Evolutionary conservation across 2,113 vertebrate genomes (phyloP).

Genomic region (Phrynosoma platyrhinos): DNA sequence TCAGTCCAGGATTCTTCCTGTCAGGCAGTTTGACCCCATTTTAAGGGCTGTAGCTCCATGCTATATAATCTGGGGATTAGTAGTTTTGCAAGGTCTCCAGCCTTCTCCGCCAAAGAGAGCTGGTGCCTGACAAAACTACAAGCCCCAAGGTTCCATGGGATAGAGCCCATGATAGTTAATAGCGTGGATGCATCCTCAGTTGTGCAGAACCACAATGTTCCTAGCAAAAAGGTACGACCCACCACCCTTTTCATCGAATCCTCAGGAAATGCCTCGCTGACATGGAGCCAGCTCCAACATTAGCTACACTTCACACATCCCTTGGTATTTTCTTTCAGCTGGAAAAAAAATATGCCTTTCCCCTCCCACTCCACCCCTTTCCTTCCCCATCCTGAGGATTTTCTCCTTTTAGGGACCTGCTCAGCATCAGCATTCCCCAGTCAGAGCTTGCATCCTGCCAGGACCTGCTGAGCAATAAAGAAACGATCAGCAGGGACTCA

Average conservation of each 20-base stretch:
- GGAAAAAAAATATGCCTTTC: neutral
- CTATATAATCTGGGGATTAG: too few relatives aligned
- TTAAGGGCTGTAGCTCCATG: too few relatives aligned
- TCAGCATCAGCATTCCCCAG: neutral
- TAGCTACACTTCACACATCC: constrained; percentile 16
- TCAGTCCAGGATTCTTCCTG: too few relatives aligned
- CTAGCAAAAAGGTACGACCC: neutral
- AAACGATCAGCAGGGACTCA: neutral
- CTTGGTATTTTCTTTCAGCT: constrained; percentile 23
- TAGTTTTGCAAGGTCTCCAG: too few relatives aligned
- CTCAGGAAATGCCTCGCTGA: neutral
- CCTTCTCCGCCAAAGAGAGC: too few relatives aligned
- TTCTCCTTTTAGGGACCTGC: constrained; percentile 39
- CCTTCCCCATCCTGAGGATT: neutral
- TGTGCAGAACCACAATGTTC: too few relatives aligned
- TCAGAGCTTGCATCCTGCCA: neutral
- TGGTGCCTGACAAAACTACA: too few relatives aligned
- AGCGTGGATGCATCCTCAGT: too few relatives aligned
- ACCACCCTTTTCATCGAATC: neutral
- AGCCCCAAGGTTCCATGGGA: too few relatives aligned
- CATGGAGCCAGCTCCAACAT: neutral
- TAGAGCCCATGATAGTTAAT: too few relatives aligned
- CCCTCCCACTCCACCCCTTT: too few relatives aligned
- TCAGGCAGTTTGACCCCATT: too few relatives aligned
- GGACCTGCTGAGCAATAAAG: neutral